Percentiles rank a stretch among this genome's conserved stretches.
Conservation (phyloP, 2,888 invertebrate genomes). For the Agriopis leucophaearia region DNA sequence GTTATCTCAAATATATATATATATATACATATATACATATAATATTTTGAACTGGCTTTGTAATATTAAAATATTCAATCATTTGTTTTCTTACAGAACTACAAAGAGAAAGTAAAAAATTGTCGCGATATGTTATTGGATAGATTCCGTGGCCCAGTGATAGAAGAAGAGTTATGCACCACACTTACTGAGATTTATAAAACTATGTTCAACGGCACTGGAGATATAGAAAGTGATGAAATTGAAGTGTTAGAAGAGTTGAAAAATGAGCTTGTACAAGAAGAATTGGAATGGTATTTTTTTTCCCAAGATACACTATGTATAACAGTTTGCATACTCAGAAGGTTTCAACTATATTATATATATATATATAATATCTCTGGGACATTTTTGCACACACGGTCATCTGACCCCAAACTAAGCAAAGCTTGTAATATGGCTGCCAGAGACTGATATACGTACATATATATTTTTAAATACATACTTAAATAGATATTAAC, state of each 20-base stretch:
- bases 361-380: too few species aligned
- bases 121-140: slow-evolving; percentile 73
- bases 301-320: background rate
- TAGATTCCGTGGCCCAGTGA: slow-evolving; percentile 63
- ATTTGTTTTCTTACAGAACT: slow-evolving; percentile 63
- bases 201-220: slow-evolving; percentile 65
- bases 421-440: too few species aligned
- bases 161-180: slow-evolving; percentile 63
- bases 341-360: too few species aligned
- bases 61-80: background rate
- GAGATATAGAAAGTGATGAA: slow-evolving; percentile 67
- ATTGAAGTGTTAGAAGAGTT: slow-evolving; percentile 68
- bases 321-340: background rate
- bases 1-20: too few species aligned
- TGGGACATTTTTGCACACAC: too few species aligned
- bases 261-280: slow-evolving; percentile 74
- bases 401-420: too few species aligned
- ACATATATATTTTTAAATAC: too few species aligned
- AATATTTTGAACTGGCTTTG: background rate
- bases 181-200: slow-evolving; percentile 73
- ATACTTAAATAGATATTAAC: too few species aligned
- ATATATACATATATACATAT: too few species aligned
- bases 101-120: slow-evolving; percentile 73
- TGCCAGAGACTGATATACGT: too few species aligned
- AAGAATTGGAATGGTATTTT: slow-evolving; percentile 76